Evolutionary conservation across 2,888 invertebrate species (phyloP).

Genomic region (Erebia aethiops): DNA sequence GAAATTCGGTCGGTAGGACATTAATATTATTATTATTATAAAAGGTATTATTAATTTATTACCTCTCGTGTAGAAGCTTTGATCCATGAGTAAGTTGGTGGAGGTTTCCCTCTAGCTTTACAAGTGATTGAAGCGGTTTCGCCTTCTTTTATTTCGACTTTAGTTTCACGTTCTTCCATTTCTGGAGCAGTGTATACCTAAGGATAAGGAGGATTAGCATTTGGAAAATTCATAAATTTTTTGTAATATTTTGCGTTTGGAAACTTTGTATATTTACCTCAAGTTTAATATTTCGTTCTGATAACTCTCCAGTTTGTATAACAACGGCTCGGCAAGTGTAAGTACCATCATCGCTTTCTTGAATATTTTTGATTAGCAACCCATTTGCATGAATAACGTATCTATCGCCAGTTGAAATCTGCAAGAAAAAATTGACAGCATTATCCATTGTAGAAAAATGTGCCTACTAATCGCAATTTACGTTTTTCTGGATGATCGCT

Average conservation of each 20-base stretch:
- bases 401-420: conserved; percentile 87
- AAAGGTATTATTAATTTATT: conserved; percentile 34
- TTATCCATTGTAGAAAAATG: too few species aligned
- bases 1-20: too few species aligned
- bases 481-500: too few species aligned
- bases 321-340: conserved; percentile 95
- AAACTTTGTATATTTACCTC: conserved; percentile 78
- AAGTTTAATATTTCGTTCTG: conserved; percentile 90
- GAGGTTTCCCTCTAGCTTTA: conserved; percentile 92
- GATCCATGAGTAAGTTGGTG: conserved; percentile 92
- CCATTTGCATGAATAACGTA: conserved; percentile 90
- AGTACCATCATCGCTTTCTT: conserved; percentile 92
- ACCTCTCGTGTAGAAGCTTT: conserved; percentile 86
- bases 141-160: conserved; percentile 90
- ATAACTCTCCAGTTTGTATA: conserved; percentile 89
- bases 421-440: conserved; percentile 33
- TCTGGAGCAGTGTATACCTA: conserved; percentile 89
- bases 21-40: too few species aligned
- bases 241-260: not conserved
- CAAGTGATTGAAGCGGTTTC: conserved; percentile 90
- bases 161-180: conserved; percentile 84
- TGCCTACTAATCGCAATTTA: not conserved
- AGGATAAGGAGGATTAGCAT: conserved; percentile 16
- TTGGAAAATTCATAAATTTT: conserved; percentile 16
- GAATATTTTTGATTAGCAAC: conserved; percentile 88